Evolutionary conservation across 2,888 invertebrate genomes (phyloP).

Genomic region (Heteropelma amictum): DNA sequence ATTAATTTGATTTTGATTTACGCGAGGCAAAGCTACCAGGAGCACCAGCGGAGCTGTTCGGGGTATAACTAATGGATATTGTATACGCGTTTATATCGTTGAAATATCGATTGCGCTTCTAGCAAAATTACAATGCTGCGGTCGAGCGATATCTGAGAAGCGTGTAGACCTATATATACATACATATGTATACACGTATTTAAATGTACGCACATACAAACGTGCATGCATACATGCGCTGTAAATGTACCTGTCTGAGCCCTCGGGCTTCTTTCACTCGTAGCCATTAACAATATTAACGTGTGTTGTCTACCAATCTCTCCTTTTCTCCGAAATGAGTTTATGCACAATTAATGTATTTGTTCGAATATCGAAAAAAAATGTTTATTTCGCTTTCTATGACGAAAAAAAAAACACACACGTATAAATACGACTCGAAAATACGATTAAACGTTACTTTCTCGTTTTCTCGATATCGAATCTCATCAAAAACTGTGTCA

Average conservation of each 20-base stretch:
- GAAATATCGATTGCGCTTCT: slow-evolving; percentile 53
- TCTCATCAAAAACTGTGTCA: no score
- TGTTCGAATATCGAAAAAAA: no score
- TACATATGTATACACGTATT: neutral
- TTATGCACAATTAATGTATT: neutral
- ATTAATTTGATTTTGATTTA: slow-evolving; percentile 57
- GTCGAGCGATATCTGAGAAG: slow-evolving; percentile 44
- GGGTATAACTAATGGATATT: slow-evolving; percentile 55
- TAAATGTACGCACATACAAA: neutral
- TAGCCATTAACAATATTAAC: slow-evolving; percentile 31
- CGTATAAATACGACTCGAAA: no score
- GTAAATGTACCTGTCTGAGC: slow-evolving; percentile 25
- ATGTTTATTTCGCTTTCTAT: no score
- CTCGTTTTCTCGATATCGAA: no score
- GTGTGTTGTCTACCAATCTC: neutral
- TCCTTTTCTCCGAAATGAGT: neutral
- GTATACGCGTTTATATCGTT: slow-evolving; percentile 50
- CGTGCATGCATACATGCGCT: neutral
- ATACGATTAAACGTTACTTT: no score
- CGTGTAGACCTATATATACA: neutral
- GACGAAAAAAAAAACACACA: no score
- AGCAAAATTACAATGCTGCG: slow-evolving; percentile 53
- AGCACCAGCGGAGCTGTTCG: slow-evolving; percentile 38
- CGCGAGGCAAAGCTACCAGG: slow-evolving; percentile 30
- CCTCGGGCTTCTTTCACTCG: slow-evolving; percentile 42